These are phyloP conservation scores for Caenorhabditis sp. DNA, from an alignment of 2,888 invertebrate species.

Conservation along the genomic window DNA sequence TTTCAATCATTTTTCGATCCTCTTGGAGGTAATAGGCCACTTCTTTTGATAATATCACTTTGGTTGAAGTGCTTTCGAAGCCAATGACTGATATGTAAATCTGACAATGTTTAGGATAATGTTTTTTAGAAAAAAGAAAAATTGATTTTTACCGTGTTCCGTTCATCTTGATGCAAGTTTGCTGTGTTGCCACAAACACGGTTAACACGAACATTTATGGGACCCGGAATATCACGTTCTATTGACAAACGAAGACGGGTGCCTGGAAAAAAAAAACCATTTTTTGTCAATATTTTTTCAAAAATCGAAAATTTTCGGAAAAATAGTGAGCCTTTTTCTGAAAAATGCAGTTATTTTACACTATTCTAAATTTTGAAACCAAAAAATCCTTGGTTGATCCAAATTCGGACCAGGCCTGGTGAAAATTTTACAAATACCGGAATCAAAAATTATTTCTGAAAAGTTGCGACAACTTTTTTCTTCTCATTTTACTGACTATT, in stretches of 20 bases:
- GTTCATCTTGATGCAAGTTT: background rate
- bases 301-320: no score
- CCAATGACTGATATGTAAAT: background rate
- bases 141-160: background rate
- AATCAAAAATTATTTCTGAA: no score
- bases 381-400: no score
- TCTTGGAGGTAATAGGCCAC: background rate
- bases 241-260: slow-evolving; percentile 6
- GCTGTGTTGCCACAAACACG: background rate
- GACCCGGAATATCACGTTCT: slow-evolving; percentile 15
- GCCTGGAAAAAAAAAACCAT: background rate
- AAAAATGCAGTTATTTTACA: no score
- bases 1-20: slow-evolving; percentile 6
- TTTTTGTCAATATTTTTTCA: no score
- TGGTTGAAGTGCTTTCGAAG: background rate
- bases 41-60: background rate
- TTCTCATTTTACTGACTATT: no score
- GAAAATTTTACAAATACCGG: no score
- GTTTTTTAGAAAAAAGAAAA: no score
- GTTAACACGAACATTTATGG: background rate
- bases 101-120: background rate
- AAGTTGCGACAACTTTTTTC: no score
- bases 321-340: no score
- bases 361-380: no score
- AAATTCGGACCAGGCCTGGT: no score